Conservation (phyloP, 2,888 invertebrate genomes). For the Sinohyriopsis cumingii region DNA sequence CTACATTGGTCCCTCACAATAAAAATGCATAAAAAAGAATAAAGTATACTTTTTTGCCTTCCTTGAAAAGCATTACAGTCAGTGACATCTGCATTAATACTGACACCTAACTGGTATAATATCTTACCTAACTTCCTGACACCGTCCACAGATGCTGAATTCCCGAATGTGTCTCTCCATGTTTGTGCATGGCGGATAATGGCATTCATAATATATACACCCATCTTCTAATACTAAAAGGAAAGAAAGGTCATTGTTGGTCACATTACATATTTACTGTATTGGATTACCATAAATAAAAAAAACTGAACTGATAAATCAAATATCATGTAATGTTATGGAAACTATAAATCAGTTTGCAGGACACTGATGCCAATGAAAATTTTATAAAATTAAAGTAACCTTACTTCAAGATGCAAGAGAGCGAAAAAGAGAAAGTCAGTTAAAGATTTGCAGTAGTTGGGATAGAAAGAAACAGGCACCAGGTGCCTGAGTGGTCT, state of each 20-base stretch:
- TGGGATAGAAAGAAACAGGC: no score
- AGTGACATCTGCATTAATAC: no score
- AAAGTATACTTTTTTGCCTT: no score
- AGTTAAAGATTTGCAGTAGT: no score
- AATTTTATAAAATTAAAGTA: neutral
- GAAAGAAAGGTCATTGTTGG: slow-evolving; percentile 3
- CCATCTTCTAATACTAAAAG: slow-evolving; percentile 63
- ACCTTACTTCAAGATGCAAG: no score
- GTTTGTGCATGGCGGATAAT: slow-evolving; percentile 74
- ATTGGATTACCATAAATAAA: neutral
- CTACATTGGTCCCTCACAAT: no score
- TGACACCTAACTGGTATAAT: no score
- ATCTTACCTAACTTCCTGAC: slow-evolving; percentile 72
- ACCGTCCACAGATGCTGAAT: slow-evolving; percentile 75
- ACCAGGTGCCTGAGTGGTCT: no score
- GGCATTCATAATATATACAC: slow-evolving; percentile 74
- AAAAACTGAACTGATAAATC: neutral
- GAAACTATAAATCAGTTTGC: neutral
- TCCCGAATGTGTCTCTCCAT: slow-evolving; percentile 74
- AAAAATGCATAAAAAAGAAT: no score
- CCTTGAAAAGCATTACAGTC: no score
- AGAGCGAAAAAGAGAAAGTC: no score
- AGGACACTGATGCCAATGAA: neutral
- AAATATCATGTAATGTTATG: neutral
- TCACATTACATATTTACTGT: neutral